Conservation (phyloP, 2,113 vertebrate species). For the Aix galericulata region DNA sequence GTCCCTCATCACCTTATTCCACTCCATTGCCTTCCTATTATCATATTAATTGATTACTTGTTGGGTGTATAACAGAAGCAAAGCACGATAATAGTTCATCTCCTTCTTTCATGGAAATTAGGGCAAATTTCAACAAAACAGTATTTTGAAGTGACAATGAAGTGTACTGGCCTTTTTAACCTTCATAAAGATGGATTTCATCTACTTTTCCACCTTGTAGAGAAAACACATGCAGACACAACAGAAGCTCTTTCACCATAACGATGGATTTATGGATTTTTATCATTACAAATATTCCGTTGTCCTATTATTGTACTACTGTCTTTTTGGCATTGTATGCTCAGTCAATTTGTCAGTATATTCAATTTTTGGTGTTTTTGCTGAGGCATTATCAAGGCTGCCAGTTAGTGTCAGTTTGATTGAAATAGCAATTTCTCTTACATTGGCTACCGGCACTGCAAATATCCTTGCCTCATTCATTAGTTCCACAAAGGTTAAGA, state of each 20-base stretch:
- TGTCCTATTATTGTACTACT: no score
- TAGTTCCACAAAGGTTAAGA: neutral
- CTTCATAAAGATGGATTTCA: neutral
- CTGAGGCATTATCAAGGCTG: neutral
- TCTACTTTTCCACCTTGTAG: no score
- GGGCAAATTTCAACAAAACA: neutral
- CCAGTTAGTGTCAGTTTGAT: neutral
- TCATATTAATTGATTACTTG: slow-evolving; percentile 54
- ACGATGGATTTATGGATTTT: neutral
- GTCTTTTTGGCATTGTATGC: neutral
- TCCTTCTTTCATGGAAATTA: slow-evolving; percentile 32
- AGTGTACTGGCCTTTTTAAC: neutral
- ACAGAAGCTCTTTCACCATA: neutral
- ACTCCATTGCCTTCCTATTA: slow-evolving; percentile 56
- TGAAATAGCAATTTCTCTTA: neutral
- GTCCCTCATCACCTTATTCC: slow-evolving; percentile 30
- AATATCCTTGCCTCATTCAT: neutral
- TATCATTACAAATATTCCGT: neutral
- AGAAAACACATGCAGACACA: neutral
- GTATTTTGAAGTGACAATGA: neutral
- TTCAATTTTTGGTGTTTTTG: neutral
- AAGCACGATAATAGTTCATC: neutral
- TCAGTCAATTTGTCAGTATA: neutral
- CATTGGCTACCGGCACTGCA: neutral
- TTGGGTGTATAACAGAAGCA: slow-evolving; percentile 30